phyloP scores from a whole-genome alignment of 2,113 vertebrate species.

The Erythrocercus mccallii region DNA sequence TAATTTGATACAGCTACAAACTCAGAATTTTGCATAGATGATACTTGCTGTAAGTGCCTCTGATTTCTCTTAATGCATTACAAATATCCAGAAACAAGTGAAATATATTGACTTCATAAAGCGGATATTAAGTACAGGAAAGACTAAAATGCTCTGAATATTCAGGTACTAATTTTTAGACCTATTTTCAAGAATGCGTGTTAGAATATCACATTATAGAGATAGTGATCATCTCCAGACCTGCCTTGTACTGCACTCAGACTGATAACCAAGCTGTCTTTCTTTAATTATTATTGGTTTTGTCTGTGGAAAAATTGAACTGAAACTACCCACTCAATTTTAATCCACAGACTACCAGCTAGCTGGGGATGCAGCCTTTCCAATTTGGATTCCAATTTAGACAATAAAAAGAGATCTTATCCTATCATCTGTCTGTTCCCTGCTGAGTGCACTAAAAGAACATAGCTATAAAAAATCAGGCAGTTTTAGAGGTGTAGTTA shows the following conservation, averaged over 20 bases:
- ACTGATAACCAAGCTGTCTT: not conserved
- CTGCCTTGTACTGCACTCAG: not conserved
- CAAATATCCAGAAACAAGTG: not conserved
- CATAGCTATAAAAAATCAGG: not conserved
- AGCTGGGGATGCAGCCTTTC: not conserved
- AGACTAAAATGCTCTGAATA: not conserved
- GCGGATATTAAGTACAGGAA: not conserved
- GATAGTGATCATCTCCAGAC: not conserved
- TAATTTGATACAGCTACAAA: not conserved
- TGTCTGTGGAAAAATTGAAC: not conserved
- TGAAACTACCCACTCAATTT: not conserved
- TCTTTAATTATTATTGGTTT: not conserved
- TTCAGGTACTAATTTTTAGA: not conserved
- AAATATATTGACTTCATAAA: not conserved
- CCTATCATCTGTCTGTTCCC: not conserved
- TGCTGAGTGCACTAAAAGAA: not conserved
- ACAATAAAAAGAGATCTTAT: not conserved
- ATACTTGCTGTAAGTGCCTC: not conserved
- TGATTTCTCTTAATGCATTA: not conserved
- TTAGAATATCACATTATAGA: not conserved
- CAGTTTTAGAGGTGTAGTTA: not conserved
- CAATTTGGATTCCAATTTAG: not conserved
- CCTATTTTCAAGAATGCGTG: not conserved
- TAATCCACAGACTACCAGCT: not conserved
- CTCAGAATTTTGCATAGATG: not conserved